These are phyloP conservation scores for Myripristis murdjan DNA, from an alignment of 2,797 vertebrate genomes.

Conservation along the genomic window DNA sequence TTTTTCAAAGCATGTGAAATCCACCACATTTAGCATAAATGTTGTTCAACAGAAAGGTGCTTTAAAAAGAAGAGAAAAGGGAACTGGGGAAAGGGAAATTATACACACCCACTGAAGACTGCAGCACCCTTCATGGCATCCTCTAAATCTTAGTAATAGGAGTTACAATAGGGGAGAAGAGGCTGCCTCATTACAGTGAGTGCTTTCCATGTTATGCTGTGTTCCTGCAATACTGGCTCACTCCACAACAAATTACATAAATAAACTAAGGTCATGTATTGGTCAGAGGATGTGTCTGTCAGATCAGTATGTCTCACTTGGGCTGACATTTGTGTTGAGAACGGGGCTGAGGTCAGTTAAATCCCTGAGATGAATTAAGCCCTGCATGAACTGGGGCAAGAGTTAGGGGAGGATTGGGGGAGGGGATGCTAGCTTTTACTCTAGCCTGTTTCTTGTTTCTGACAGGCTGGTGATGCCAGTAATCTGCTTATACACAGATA, in stretches of 20 bases:
- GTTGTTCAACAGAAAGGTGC: no score
- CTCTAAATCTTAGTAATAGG: no score
- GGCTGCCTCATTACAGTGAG: no score
- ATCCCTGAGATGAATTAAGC: conserved; percentile 45
- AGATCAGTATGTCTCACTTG: not conserved
- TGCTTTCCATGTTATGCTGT: no score
- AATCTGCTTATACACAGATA: conserved; percentile 31
- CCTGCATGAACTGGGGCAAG: conserved; percentile 36
- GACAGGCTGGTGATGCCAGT: conserved; percentile 20
- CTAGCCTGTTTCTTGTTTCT: conserved; percentile 16
- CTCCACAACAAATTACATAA: not conserved
- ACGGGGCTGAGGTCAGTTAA: conserved; percentile 37
- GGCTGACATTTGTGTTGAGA: conserved; percentile 34
- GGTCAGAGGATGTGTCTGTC: not conserved
- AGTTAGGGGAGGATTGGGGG: conserved; percentile 32
- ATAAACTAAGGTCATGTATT: not conserved
- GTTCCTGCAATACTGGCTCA: no score
- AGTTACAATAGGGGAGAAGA: no score
- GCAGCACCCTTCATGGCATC: no score
- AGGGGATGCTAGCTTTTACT: conserved; percentile 10
- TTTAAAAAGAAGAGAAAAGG: no score
- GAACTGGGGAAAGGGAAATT: no score
- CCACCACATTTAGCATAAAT: not conserved
- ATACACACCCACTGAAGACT: no score
- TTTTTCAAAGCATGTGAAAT: not conserved